A percentile compares a stretch with the other conserved stretches of the same genome.
Conservation (phyloP, 2,888 invertebrate genomes). For the Masnerella sp. region DNA sequence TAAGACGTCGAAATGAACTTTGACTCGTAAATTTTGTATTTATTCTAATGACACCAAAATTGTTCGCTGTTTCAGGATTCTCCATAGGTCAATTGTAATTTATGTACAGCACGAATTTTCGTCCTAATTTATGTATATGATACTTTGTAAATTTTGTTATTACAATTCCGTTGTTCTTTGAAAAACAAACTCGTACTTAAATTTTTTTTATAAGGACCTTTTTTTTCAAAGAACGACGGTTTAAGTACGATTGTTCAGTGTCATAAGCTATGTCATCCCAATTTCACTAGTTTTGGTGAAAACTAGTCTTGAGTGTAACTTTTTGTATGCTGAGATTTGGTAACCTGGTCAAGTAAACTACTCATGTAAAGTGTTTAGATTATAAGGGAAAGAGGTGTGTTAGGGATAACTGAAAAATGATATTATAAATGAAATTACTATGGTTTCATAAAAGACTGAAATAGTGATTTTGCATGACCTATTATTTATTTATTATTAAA, state of each 20-base stretch:
- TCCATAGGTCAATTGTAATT: constrained; percentile 24
- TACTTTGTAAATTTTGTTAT: constrained; percentile 31
- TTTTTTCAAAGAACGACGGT: constrained; percentile 31
- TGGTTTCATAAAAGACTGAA: constrained; percentile 42
- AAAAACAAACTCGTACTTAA: constrained; percentile 2
- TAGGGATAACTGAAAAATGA: constrained; percentile 18
- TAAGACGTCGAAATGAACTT: neutral
- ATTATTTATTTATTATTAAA: too few relatives aligned
- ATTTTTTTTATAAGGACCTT: neutral
- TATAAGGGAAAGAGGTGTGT: constrained; percentile 23
- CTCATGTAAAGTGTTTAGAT: constrained; percentile 36
- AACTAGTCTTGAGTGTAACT: neutral
- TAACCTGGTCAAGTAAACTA: constrained; percentile 38
- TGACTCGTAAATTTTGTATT: neutral
- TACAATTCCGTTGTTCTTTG: constrained; percentile 17
- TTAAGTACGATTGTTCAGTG: constrained; percentile 38
- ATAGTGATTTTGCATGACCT: too few relatives aligned
- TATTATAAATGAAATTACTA: constrained; percentile 32
- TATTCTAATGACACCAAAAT: constrained; percentile 3
- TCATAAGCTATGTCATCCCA: constrained; percentile 32
- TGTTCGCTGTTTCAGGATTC: constrained; percentile 18
- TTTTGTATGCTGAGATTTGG: constrained; percentile 33
- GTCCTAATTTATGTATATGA: constrained; percentile 4
- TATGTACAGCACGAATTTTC: constrained; percentile 20
- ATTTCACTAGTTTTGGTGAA: too few relatives aligned